phyloP scores from a whole-genome alignment of 2,888 invertebrate species.

The Sminthurinus aureus region DNA sequence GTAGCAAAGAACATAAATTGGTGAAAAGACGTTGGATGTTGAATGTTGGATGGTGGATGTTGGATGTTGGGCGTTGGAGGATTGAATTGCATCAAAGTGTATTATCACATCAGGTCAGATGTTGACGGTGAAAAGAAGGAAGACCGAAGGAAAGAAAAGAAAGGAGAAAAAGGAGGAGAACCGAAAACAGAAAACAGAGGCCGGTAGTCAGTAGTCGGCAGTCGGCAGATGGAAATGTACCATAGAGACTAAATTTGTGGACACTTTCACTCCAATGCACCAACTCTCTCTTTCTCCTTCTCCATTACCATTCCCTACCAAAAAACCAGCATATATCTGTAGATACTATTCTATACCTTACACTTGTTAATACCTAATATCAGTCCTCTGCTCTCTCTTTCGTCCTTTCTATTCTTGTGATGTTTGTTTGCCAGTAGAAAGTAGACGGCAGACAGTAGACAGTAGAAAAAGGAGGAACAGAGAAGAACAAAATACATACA shows the following conservation, averaged over 20 bases:
- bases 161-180: too few species aligned
- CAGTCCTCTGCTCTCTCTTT: neutral
- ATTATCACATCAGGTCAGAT: slow-evolving; percentile 21
- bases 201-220: neutral
- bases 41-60: neutral
- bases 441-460: too few species aligned
- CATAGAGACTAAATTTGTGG: neutral
- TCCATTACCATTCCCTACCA: neutral
- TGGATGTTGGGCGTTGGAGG: neutral
- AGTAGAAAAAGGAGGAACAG: too few species aligned
- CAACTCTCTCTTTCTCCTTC: neutral
- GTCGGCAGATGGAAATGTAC: slow-evolving; percentile 10
- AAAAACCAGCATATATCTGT: neutral
- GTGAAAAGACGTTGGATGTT: neutral
- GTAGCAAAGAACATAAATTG: neutral
- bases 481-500: too few species aligned
- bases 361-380: neutral
- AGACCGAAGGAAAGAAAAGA: too few species aligned
- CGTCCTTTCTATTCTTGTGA: neutral
- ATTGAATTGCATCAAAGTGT: neutral
- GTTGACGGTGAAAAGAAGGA: neutral
- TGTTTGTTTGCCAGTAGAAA: too few species aligned
- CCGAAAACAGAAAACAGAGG: too few species aligned
- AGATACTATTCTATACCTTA: neutral
- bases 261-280: slow-evolving; percentile 15